Conservation (phyloP, 2,113 vertebrate genomes). For the Alligator sinensis region DNA sequence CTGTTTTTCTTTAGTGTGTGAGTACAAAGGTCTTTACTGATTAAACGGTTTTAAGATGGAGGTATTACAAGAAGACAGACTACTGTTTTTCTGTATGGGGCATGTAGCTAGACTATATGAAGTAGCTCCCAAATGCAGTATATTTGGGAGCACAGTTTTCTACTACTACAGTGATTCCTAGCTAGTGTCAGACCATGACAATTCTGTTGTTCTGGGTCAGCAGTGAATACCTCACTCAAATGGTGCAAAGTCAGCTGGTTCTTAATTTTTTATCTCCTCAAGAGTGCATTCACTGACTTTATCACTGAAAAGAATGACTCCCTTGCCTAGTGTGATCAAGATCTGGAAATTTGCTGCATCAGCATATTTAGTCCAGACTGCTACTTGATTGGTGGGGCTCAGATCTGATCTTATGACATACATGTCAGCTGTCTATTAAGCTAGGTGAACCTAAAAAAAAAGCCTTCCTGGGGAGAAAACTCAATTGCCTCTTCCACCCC, state of each 20-base stretch:
- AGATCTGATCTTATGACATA: conserved; percentile 70
- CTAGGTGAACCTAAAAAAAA: conserved; percentile 11
- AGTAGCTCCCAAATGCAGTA: conserved; percentile 1
- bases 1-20: neutral
- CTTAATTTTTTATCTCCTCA: conserved; percentile 85
- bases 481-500: conserved; percentile 7
- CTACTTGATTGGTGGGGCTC: conserved; percentile 70
- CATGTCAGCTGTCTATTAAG: conserved; percentile 46
- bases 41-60: conserved; percentile 7
- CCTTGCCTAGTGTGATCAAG: conserved; percentile 80
- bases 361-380: conserved; percentile 61
- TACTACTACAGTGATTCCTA: conserved; percentile 60
- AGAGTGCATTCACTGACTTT: conserved; percentile 81
- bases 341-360: conserved; percentile 77
- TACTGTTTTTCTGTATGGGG: neutral
- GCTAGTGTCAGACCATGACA: conserved; percentile 57
- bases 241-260: conserved; percentile 82
- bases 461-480: neutral
- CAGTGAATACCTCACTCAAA: conserved; percentile 76
- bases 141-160: conserved; percentile 59
- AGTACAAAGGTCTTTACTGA: neutral
- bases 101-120: neutral
- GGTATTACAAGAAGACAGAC: neutral
- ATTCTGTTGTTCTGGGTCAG: conserved; percentile 80
- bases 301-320: conserved; percentile 82